Base-by-base conservation (phyloP, 2,888 invertebrate genomes). In the Neuroscelio doddi region DNA sequence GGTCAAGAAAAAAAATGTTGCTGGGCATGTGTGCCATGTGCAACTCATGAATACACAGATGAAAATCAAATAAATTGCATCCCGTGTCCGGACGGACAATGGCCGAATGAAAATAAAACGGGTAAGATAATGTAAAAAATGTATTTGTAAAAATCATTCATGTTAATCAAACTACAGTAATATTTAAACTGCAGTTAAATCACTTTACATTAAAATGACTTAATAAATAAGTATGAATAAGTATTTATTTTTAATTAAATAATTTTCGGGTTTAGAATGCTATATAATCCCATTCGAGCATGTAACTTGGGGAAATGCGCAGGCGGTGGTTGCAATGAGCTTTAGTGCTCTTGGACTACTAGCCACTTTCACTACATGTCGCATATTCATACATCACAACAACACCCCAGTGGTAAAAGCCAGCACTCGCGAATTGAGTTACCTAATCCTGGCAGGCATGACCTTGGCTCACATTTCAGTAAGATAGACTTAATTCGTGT, bases 331-430 rank as follows among this genome's bases (percentile, higher is more conserved):
- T 10, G 88, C 89, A 9, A 87, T 90, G 73, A 84, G 84, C 12
- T 86, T 90, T 74, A 88, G 90, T 21, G 86, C 85, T 30, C 74
- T 89, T 45, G 92, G 92, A n/a, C 88, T 92, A 68, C 80, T 89
- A 38, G 86, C 87, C 29, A 91, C 92, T 1, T 81, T 87, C 26
- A 86, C 88, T 74, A 87, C 90, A 0, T 87, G 88, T 64, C 79
- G 86, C 29, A 86, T 92, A 21, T 92, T 93, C 83, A 80, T 91
- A 41, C 87, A 87, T 56, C 88, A 90, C 83, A 90, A 92, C 83
- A 85, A 90, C 81, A 94, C 93, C 0, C 93, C 93, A 1, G 91
- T 93, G 3, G 93, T 94, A 30, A 92, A 93, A 85, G 88, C 89
- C 1, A 89, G 89, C 38, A 89, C 89, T 3, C 86, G 89, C 53